phyloP scores from a whole-genome alignment of 2,888 invertebrate species.

The Nasonovia ribisnigri region DNA sequence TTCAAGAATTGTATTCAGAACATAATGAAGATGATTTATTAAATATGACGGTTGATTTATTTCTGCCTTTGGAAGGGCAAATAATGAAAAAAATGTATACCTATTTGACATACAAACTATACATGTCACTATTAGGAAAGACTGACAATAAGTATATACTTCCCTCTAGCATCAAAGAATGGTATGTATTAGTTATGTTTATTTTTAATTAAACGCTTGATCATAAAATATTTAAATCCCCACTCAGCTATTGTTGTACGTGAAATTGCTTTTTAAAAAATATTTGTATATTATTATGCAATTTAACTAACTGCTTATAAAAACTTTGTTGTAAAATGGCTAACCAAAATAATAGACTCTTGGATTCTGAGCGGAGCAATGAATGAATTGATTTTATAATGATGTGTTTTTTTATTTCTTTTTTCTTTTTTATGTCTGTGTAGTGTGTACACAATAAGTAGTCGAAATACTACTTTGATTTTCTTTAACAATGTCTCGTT shows the following conservation, averaged over 20 bases:
- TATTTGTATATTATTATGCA: not conserved
- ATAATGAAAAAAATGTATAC: conserved; percentile 17
- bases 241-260: not conserved
- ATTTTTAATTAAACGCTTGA: not conserved
- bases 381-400: too few relatives aligned
- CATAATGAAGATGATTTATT: not conserved
- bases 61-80: conserved; percentile 13
- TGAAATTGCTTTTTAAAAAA: not conserved
- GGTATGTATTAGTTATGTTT: conserved; percentile 19
- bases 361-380: too few relatives aligned
- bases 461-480: too few relatives aligned
- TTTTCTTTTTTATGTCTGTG: too few relatives aligned
- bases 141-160: not conserved
- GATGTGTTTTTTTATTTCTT: too few relatives aligned
- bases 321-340: not conserved
- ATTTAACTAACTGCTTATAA: not conserved
- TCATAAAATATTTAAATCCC: not conserved
- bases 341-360: not conserved
- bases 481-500: too few relatives aligned
- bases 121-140: conserved; percentile 20
- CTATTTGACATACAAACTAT: conserved; percentile 35
- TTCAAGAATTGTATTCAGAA: conserved; percentile 25
- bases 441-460: too few relatives aligned
- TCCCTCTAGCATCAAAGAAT: conserved; percentile 22
- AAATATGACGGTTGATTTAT: not conserved